A percentile compares a stretch with the other conserved stretches of the same genome.
Conservation (phyloP, 2,113 vertebrate genomes). For the Poecile atricapillus region DNA sequence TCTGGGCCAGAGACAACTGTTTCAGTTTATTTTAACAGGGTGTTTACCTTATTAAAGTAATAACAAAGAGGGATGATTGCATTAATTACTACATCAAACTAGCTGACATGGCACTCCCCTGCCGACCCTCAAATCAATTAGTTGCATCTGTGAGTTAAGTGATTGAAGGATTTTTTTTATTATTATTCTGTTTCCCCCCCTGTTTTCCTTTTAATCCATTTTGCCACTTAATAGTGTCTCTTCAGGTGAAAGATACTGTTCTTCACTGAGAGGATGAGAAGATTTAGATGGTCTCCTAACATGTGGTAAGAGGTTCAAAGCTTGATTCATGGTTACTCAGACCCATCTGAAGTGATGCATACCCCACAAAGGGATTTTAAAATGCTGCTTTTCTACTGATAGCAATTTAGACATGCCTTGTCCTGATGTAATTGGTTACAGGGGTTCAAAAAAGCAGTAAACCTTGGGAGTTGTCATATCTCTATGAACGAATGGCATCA, state of each 20-base stretch:
- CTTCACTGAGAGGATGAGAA: slow-evolving; percentile 25
- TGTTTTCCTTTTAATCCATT: not conserved
- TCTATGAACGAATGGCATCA: not conserved
- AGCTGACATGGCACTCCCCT: not conserved
- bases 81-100: slow-evolving; percentile 28
- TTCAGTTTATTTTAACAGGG: slow-evolving; percentile 57
- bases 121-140: slow-evolving; percentile 36
- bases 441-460: not conserved
- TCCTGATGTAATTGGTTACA: not conserved
- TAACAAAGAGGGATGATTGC: slow-evolving; percentile 25
- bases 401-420: not conserved
- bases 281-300: slow-evolving; percentile 22
- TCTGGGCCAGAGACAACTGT: slow-evolving; percentile 42
- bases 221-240: slow-evolving; percentile 36
- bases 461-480: not conserved
- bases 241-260: slow-evolving; percentile 20
- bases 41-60: slow-evolving; percentile 58
- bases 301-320: slow-evolving; percentile 2
- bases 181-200: not conserved
- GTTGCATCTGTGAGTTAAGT: slow-evolving; percentile 43
- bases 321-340: slow-evolving; percentile 44
- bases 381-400: slow-evolving; percentile 8
- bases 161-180: not conserved
- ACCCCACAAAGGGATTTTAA: slow-evolving; percentile 37
- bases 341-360: slow-evolving; percentile 10